Conservation (phyloP, 2,113 vertebrate species). For the Variabilichromis moorii region DNA sequence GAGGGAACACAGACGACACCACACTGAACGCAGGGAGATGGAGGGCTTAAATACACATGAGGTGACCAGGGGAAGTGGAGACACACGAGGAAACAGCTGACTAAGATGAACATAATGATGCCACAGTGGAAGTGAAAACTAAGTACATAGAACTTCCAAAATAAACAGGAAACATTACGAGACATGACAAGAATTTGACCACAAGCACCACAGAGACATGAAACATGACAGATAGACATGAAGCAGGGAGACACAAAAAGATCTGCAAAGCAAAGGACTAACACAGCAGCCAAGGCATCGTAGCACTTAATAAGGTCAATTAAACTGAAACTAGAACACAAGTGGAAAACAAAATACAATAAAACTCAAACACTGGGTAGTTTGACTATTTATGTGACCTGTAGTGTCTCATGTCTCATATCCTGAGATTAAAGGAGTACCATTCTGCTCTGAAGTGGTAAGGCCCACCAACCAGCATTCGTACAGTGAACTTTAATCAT, state of each 20-base stretch:
- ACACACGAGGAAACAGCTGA: accelerated
- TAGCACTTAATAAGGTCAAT: accelerated
- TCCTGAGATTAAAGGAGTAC: not conserved
- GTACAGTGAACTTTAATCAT: not conserved
- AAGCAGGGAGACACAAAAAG: not conserved
- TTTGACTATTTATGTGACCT: not conserved
- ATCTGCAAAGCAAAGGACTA: accelerated
- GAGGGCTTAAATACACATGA: accelerated
- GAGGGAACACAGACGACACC: not conserved
- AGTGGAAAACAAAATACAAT: not conserved
- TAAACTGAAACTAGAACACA: not conserved
- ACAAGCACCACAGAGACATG: not conserved
- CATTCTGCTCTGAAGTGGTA: not conserved
- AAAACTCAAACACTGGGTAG: not conserved
- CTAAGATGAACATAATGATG: not conserved
- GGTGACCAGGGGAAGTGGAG: accelerated
- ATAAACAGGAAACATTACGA: not conserved
- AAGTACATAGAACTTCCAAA: not conserved
- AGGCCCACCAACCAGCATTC: not conserved
- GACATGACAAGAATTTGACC: not conserved
- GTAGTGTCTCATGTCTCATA: not conserved
- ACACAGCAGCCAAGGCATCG: accelerated
- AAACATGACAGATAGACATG: not conserved
- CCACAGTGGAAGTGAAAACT: not conserved
- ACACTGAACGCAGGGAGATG: accelerated